Evolutionary conservation across 2,113 vertebrate species (phyloP), one percentile per base, ranked within the genome.

Genomic region (Vulpes vulpes): DNA sequence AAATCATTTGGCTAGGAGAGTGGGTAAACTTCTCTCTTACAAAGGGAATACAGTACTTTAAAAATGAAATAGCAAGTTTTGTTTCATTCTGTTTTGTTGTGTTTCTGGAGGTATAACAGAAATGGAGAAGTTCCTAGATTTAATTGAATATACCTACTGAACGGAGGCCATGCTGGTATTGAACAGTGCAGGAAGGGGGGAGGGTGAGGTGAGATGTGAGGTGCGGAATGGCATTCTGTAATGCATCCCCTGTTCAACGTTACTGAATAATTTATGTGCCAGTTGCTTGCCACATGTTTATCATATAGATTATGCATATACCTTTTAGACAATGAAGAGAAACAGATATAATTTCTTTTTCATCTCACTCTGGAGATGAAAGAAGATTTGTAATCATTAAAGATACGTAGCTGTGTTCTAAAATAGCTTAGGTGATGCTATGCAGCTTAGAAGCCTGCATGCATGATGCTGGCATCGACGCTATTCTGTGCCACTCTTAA

Each of bases 281-380:
- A 95, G 85, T 97, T 94, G 82, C 64, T 96, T 84, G 30, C 95
- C 94, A 92, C 79, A 88, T 97, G 87, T 93, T 98, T 98, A 98
- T 82, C 89, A 92, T 97, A 91, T 90, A 97, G 92, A 97, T 95
- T 97, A 92, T 43, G 35, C 83, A 55, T 93, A 84, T 89, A 92
- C 32, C 82, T 84, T 62, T 90, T 95, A 92, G 95, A 97, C 57
- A 93, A 98, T 97, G 94, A 98, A 97, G 55, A 94, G 96, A 98
- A 95, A 53, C 83, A 96, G 51, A 89, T 93, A 95, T 82, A 98
- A 98, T 97, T 93, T 94, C 95, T 91, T 59, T 98, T 94, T 93
- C 27, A 79, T 95, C 73, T 94, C 65, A 93, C 85, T 80, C 83
- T 91, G 55, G 95, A 97, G 96, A 96, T 92, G 80, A 92, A 96